A percentile compares a stretch with the other conserved stretches of the same genome.
Evolutionary conservation across 2,113 vertebrate genomes (phyloP).

Genomic region (Pelecanus crispus): DNA sequence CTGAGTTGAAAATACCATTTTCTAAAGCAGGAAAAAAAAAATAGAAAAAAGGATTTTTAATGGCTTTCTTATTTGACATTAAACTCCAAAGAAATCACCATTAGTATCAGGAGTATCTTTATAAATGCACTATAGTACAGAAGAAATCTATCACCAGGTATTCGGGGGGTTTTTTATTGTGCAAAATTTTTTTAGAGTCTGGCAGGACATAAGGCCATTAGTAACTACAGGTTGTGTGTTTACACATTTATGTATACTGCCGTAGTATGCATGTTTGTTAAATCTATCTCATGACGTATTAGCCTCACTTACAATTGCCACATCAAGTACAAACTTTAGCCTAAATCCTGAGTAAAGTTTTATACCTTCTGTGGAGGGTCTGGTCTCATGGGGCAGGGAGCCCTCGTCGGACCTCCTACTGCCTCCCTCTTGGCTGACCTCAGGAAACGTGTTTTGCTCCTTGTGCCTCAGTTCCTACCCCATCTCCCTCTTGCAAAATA

Average conservation of each 20-base stretch:
- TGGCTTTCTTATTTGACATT: background rate
- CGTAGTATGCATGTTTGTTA: background rate
- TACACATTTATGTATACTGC: background rate
- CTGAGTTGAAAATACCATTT: background rate
- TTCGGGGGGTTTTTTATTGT: background rate
- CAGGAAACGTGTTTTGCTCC: background rate
- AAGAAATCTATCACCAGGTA: background rate
- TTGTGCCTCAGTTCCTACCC: background rate
- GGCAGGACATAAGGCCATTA: background rate
- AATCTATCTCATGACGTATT: background rate
- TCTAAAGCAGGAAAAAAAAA: background rate
- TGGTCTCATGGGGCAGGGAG: background rate
- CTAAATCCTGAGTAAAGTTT: background rate
- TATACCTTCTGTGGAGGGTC: background rate
- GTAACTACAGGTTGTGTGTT: background rate
- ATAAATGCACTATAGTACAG: background rate
- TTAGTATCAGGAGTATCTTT: background rate
- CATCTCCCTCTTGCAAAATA: conserved; percentile 3
- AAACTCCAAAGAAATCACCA: background rate
- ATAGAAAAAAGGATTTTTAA: rapidly evolving
- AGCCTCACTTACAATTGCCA: background rate
- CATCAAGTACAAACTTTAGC: background rate
- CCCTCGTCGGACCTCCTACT: background rate
- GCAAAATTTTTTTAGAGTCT: background rate
- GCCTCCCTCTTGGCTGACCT: background rate